A percentile compares a stretch with the other conserved stretches of the same genome.
These are phyloP conservation scores for Rhagonycha lutea DNA, from an alignment of 2,888 invertebrate genomes.

Conservation along the genomic window DNA sequence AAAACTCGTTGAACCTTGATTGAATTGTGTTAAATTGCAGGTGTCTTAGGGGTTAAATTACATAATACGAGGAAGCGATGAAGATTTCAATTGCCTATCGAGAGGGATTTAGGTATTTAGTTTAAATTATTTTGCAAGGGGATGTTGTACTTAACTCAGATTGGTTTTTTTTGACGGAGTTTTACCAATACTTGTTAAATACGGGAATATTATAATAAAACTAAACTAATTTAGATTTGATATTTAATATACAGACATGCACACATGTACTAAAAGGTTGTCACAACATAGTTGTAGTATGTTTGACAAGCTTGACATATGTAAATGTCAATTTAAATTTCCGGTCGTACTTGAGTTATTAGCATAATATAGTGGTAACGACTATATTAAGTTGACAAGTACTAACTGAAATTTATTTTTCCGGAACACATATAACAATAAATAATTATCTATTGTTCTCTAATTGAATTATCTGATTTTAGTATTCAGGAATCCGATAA, in stretches of 20 bases:
- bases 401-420: not conserved
- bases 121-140: not conserved
- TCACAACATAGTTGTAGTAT: slow-evolving; percentile 31
- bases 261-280: slow-evolving; percentile 31
- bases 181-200: not conserved
- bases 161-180: not conserved
- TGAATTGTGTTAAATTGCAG: slow-evolving; percentile 18
- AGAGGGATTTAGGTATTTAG: not conserved
- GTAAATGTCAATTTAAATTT: slow-evolving; percentile 38
- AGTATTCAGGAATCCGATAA: not conserved
- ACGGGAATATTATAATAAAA: not conserved
- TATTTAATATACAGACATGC: not conserved
- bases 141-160: not conserved
- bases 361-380: slow-evolving; percentile 2
- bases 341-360: slow-evolving; percentile 22
- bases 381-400: slow-evolving; percentile 3
- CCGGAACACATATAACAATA: not conserved
- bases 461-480: not conserved
- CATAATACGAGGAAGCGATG: not conserved
- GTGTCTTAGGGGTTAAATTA: slow-evolving; percentile 10
- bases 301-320: slow-evolving; percentile 40
- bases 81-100: slow-evolving; percentile 4
- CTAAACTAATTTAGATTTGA: not conserved
- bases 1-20: slow-evolving; percentile 3
- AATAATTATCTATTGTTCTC: not conserved